Conservation (phyloP, 53 echinoderm and acorn worm species). For the Arbacia lixula region DNA sequence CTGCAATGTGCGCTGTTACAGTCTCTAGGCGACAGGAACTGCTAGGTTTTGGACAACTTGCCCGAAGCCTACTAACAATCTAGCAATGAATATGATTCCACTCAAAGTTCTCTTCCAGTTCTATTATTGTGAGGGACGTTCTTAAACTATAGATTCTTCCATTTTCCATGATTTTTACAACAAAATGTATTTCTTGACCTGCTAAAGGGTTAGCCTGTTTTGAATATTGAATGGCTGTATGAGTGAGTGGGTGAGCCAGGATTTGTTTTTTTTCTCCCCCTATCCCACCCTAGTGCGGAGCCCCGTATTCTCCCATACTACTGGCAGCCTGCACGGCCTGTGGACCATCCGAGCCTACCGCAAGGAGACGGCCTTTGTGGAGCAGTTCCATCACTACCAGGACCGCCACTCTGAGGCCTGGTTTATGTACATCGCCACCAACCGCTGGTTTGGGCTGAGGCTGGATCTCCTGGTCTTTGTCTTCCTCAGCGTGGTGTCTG, state of each 20-base stretch:
- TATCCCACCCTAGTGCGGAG: conserved; percentile 89
- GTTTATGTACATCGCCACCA: conserved; percentile 83
- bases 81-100: too few relatives aligned
- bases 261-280: background rate
- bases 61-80: too few relatives aligned
- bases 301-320: conserved; percentile 94
- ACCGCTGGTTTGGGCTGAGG: conserved; percentile 89
- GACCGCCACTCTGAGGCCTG: conserved; percentile 87
- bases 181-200: too few relatives aligned
- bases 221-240: too few relatives aligned
- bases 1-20: too few relatives aligned
- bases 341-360: conserved; percentile 83
- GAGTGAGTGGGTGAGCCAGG: background rate
- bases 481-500: conserved; percentile 69
- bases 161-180: too few relatives aligned
- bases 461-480: conserved; percentile 76
- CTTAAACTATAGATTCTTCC: too few relatives aligned
- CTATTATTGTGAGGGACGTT: too few relatives aligned
- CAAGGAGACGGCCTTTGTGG: conserved; percentile 66
- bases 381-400: conserved; percentile 67
- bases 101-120: too few relatives aligned
- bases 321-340: conserved; percentile 81
- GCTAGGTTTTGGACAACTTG: too few relatives aligned
- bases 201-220: too few relatives aligned
- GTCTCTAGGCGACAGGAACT: too few relatives aligned